Base-by-base conservation (phyloP, 2,113 vertebrate species). In the Saccopteryx leptura region DNA sequence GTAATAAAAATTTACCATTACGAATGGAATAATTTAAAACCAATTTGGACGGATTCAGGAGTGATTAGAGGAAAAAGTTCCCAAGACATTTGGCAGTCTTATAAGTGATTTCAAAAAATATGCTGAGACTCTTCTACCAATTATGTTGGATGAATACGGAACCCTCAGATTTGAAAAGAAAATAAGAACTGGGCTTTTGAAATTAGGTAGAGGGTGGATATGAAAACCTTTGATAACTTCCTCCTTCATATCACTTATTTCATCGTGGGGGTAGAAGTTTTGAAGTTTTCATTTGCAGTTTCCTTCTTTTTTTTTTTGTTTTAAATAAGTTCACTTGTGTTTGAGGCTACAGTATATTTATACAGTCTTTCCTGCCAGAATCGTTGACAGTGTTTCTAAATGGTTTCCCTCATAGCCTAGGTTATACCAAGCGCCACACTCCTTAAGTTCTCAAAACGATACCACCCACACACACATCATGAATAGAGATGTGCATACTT, bases 1-100 rank as follows among this genome's bases (percentile, higher is more conserved):
- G 94, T 96, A 97, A 97, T 98, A 97, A 97, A 97, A 97, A 97
- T 96, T 97, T 97, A 97, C 96, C 97, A 97, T 96, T 95, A 96
- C 54, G 78, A 96, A 94, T 96, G 91, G 93, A 98, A 97, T 97
- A 97, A 97, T 97, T 97, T 97, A 97, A 97, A 98, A 95, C 94
- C 94, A 96, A 97, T 98, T 98, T 97, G 94, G 94, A 90, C 4
- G 84, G 94, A 97, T 98, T 97, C 90, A 71, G 95, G 92, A 95
- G 96, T 96, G 97, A 97, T 98, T 97, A 97, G 96, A 97, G 94
- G 88, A 85, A 96, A 92, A 98, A 96, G 83, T 96, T 98, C 97
- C 96, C 96, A 97, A 97, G 97, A 97, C 95, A 97, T 96, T 98
- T 97, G 96, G 91, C 97, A 96, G 92, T 91, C 94, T 97, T 97